Conservation (phyloP, 2,113 vertebrate species). For the Caranx melampygus region DNA sequence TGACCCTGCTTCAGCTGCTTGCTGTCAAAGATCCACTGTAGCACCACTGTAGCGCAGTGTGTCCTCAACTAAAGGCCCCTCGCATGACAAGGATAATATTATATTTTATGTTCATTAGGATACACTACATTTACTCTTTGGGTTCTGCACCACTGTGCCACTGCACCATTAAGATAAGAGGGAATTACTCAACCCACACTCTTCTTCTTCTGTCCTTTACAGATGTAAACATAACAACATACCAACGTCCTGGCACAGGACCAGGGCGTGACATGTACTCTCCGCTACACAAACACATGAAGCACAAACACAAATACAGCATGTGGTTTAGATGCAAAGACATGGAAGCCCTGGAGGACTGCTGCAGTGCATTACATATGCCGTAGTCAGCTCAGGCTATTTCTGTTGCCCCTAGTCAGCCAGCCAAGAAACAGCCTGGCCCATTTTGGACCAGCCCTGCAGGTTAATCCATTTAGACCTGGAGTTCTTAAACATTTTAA, state of each 20-base stretch:
- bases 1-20: conserved; percentile 19
- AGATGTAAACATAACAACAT: not conserved
- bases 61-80: conserved; percentile 3
- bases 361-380: conserved; percentile 63
- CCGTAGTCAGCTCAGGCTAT: conserved; percentile 76
- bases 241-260: not conserved
- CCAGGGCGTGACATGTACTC: not conserved
- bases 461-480: conserved; percentile 69
- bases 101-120: conserved; percentile 37
- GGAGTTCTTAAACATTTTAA: conserved; percentile 51
- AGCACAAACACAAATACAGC: conserved; percentile 20
- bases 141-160: conserved; percentile 23
- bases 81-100: conserved; percentile 20
- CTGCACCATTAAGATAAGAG: conserved; percentile 1
- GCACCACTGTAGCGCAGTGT: conserved; percentile 37
- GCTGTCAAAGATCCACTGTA: conserved; percentile 39
- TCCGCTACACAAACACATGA: conserved; percentile 2
- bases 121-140: conserved; percentile 2
- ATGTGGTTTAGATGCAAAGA: conserved; percentile 40
- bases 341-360: conserved; percentile 30
- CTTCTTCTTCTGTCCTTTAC: not conserved
- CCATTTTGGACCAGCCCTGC: conserved; percentile 54
- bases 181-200: conserved; percentile 1
- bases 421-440: conserved; percentile 58
- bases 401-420: conserved; percentile 65